These are phyloP conservation scores for Shinisaurus crocodilurus DNA, from an alignment of 2,113 vertebrate species.

Conservation along the genomic window DNA sequence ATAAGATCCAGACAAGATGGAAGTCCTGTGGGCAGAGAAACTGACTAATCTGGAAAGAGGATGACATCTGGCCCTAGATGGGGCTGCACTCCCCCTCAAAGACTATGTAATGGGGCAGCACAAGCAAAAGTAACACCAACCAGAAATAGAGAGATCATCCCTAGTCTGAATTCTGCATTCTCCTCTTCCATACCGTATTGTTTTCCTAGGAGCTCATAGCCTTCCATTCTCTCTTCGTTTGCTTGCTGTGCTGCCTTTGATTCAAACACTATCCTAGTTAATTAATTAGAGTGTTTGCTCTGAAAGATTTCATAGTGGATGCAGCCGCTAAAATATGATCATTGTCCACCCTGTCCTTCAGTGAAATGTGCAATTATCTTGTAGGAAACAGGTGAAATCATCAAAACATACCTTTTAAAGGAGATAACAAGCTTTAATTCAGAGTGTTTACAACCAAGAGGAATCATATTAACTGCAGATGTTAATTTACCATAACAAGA, in stretches of 20 bases:
- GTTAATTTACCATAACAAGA: constrained; percentile 72
- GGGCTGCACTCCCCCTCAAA: no score
- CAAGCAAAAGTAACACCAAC: background rate
- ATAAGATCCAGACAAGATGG: no score
- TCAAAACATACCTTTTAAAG: constrained; percentile 58
- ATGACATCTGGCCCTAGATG: no score
- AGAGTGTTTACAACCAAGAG: constrained; percentile 63
- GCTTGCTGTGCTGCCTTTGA: constrained; percentile 41
- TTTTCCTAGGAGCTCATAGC: constrained; percentile 16
- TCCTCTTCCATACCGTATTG: no score
- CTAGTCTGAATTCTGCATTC: background rate
- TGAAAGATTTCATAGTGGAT: constrained; percentile 60
- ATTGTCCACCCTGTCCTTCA: constrained; percentile 54
- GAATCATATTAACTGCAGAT: constrained; percentile 69
- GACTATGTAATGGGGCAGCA: no score
- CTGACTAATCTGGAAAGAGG: no score
- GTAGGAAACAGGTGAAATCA: constrained; percentile 62
- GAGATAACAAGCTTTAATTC: constrained; percentile 70
- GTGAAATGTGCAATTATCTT: constrained; percentile 63
- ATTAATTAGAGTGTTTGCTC: constrained; percentile 53
- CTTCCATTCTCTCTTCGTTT: constrained; percentile 16
- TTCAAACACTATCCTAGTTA: constrained; percentile 51
- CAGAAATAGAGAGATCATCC: background rate
- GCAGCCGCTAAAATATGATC: constrained; percentile 60
- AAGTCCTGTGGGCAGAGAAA: no score